Evolutionary conservation across 2,113 vertebrate species (phyloP).

Genomic region (Spea bombifrons): DNA sequence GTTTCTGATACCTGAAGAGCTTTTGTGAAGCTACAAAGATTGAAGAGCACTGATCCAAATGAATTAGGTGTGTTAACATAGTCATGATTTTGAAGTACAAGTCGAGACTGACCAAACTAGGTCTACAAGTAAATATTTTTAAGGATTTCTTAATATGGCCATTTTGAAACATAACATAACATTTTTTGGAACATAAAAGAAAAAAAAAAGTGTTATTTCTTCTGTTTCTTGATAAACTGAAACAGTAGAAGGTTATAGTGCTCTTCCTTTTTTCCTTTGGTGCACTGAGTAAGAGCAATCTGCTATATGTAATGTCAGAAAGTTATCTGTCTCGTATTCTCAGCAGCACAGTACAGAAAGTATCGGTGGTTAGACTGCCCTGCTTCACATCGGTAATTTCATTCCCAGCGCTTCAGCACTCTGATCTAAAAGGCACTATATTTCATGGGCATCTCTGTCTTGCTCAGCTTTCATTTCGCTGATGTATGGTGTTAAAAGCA

Average conservation of each 20-base stretch:
- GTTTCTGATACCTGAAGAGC: no score
- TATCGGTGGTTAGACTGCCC: conserved; percentile 37
- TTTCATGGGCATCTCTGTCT: conserved; percentile 35
- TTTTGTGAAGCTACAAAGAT: no score
- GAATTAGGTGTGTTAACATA: no score
- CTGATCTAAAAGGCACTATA: conserved; percentile 32
- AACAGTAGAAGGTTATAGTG: background rate
- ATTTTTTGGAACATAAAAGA: no score
- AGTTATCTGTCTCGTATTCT: conserved; percentile 31
- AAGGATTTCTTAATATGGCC: no score
- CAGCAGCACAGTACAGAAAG: conserved; percentile 30
- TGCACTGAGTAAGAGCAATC: conserved; percentile 25
- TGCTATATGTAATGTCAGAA: conserved; percentile 26
- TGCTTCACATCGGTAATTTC: conserved; percentile 28
- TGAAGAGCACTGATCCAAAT: no score
- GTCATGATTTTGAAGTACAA: no score
- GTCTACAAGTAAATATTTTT: no score
- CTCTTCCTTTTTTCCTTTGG: conserved; percentile 10
- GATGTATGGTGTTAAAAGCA: conserved; percentile 39
- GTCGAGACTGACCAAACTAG: no score
- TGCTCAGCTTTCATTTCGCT: conserved; percentile 33
- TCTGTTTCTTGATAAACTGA: conserved; percentile 24
- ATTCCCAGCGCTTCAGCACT: conserved; percentile 31
- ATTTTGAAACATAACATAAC: no score
- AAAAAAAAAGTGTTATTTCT: background rate